These are phyloP conservation scores for Apoda limacodes DNA, from an alignment of 2,888 invertebrate species.

Conservation along the genomic window DNA sequence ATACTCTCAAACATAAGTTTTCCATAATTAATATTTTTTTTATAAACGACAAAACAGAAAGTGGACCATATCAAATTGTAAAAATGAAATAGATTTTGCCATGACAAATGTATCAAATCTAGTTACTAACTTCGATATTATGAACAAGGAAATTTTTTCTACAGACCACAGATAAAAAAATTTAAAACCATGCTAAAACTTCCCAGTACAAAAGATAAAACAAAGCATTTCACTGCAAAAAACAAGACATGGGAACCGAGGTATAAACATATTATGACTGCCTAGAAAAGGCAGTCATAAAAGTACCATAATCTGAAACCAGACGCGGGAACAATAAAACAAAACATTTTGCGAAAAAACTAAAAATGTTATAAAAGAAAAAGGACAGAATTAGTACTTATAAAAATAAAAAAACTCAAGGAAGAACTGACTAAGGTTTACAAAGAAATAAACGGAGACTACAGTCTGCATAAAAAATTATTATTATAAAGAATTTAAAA, in stretches of 20 bases:
- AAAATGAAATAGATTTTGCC: conserved; percentile 3
- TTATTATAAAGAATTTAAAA: conserved; percentile 14
- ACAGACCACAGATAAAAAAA: background rate
- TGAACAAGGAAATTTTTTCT: background rate
- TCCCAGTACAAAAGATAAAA: background rate
- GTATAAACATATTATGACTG: background rate
- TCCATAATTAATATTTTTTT: background rate
- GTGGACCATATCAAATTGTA: conserved; percentile 1
- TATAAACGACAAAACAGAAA: background rate
- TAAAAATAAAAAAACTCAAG: conserved; percentile 10
- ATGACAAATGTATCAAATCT: background rate
- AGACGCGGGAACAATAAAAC: background rate
- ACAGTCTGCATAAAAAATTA: conserved; percentile 6
- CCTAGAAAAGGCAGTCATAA: background rate
- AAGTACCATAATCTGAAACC: background rate
- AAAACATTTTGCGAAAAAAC: background rate
- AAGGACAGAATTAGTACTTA: conserved; percentile 6
- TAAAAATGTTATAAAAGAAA: background rate
- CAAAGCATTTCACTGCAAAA: background rate
- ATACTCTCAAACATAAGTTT: background rate
- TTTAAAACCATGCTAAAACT: background rate
- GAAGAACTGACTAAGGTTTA: conserved; percentile 8
- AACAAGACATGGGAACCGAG: background rate
- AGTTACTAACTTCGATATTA: background rate
- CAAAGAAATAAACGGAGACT: conserved; percentile 10